These are phyloP conservation scores for Baccha elongata DNA, from an alignment of 2,888 invertebrate genomes.

Conservation along the genomic window DNA sequence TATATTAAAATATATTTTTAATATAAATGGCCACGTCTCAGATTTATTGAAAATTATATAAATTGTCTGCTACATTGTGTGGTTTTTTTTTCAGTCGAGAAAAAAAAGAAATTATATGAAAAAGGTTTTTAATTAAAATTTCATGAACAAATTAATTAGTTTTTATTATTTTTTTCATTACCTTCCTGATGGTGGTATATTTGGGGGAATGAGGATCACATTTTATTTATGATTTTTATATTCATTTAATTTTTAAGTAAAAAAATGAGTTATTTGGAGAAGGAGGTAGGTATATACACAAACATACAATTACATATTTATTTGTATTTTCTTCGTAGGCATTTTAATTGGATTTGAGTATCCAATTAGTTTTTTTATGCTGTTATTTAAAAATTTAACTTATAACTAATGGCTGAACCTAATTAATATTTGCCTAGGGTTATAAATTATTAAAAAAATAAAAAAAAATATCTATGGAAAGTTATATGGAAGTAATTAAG, in stretches of 20 bases:
- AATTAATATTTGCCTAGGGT: too few species aligned
- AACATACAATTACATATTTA: too few species aligned
- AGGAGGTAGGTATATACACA: constrained; percentile 31
- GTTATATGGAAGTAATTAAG: too few species aligned
- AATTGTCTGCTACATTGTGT: constrained; percentile 18
- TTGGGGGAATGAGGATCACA: constrained; percentile 18
- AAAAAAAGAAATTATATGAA: constrained; percentile 20
- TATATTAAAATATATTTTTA: constrained; percentile 3
- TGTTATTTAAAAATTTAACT: constrained; percentile 53
- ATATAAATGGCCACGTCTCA: constrained; percentile 11
- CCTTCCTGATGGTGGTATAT: not conserved
- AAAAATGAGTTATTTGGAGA: constrained; percentile 1
- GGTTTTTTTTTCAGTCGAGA: constrained; percentile 26
- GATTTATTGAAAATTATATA: not conserved
- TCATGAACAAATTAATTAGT: constrained; percentile 68
- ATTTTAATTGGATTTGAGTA: constrained; percentile 67
- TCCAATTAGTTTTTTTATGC: constrained; percentile 64
- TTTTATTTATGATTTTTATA: constrained; percentile 49
- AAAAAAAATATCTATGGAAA: too few species aligned
- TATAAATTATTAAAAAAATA: too few species aligned
- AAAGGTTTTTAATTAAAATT: constrained; percentile 72
- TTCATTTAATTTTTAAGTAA: constrained; percentile 13
- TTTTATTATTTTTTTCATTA: constrained; percentile 26
- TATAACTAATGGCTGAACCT: constrained; percentile 63
- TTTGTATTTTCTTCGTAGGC: constrained; percentile 3